Conservation (phyloP, 64 coral and sea anemone genomes). For the Acropora yongei region DNA sequence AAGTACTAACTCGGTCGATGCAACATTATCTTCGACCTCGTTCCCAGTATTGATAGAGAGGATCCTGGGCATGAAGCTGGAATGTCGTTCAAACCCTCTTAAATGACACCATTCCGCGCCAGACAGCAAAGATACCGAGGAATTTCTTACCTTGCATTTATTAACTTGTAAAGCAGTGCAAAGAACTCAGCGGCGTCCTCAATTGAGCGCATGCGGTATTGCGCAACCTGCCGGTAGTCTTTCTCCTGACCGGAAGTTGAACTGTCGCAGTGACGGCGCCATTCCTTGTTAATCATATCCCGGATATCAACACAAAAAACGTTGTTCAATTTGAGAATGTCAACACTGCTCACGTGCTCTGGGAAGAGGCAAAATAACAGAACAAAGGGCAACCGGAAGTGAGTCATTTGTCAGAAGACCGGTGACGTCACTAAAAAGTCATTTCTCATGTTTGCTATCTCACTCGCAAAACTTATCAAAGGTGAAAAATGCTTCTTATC, state of each 20-base stretch:
- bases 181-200: constrained; percentile 94
- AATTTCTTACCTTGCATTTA: constrained; percentile 62
- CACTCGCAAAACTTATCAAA: too few relatives aligned
- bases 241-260: background rate
- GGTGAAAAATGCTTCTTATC: too few relatives aligned
- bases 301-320: constrained; percentile 85
- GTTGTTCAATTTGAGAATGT: constrained; percentile 82
- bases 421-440: too few relatives aligned
- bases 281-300: constrained; percentile 88
- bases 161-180: constrained; percentile 93
- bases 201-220: constrained; percentile 93
- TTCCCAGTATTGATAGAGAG: too few relatives aligned
- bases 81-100: too few relatives aligned
- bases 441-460: too few relatives aligned
- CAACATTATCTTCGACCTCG: too few relatives aligned
- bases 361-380: background rate
- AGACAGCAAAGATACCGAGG: background rate
- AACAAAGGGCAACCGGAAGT: too few relatives aligned
- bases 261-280: constrained; percentile 70
- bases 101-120: too few relatives aligned
- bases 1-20: too few relatives aligned
- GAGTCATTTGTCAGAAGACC: too few relatives aligned
- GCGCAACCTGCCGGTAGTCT: constrained; percentile 88
- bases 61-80: too few relatives aligned
- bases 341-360: constrained; percentile 94